Percentiles rank a stretch among this genome's conserved stretches.
Evolutionary conservation across 2,113 vertebrate species (phyloP).

Genomic region (Malurus melanocephalus): DNA sequence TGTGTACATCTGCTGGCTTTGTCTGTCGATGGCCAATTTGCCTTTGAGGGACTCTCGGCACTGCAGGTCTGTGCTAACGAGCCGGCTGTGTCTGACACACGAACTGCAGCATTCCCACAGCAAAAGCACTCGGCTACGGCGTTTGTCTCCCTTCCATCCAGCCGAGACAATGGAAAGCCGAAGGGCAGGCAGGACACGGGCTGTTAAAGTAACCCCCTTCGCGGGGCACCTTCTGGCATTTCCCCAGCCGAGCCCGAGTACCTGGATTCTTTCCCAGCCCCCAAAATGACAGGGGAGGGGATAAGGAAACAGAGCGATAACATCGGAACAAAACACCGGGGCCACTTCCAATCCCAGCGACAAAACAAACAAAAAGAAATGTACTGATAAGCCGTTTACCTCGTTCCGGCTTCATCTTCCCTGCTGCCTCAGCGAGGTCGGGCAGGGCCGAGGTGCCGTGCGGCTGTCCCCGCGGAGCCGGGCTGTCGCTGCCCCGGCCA

Average conservation of each 20-base stretch:
- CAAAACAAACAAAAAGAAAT: neutral
- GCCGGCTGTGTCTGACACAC: neutral
- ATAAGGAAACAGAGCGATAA: neutral
- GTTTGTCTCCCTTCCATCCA: neutral
- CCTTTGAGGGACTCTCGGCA: neutral
- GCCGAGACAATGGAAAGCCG: neutral
- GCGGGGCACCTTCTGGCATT: neutral
- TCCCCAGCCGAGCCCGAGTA: accelerated
- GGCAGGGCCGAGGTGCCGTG: neutral
- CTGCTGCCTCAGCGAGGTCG: neutral
- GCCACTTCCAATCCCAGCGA: neutral
- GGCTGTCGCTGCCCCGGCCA: neutral
- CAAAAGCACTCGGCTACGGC: neutral
- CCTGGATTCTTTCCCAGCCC: neutral
- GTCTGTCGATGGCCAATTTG: neutral
- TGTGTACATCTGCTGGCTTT: neutral
- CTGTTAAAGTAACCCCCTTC: neutral
- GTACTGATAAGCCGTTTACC: slow-evolving; percentile 73
- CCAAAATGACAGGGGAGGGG: neutral
- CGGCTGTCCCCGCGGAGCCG: neutral
- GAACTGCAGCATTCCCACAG: neutral
- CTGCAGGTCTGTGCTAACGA: neutral
- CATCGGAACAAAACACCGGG: neutral
- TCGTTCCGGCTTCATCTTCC: slow-evolving; percentile 92
- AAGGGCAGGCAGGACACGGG: neutral